These are phyloP conservation scores for Amblyornis subalaris DNA, from an alignment of 2,113 vertebrate genomes.

Conservation along the genomic window DNA sequence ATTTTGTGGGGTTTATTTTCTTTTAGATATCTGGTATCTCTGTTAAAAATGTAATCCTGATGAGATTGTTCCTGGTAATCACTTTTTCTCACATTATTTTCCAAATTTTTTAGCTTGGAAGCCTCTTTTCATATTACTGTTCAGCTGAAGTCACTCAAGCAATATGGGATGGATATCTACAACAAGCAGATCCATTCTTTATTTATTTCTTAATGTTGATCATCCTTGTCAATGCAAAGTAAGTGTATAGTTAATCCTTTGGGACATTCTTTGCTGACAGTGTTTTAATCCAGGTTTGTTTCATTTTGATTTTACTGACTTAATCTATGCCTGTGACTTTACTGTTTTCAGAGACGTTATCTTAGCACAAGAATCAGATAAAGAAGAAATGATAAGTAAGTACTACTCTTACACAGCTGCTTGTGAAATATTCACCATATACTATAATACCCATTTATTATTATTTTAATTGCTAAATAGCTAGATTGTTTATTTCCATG, in stretches of 20 bases:
- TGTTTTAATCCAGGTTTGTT: not conserved
- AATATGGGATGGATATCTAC: conserved; percentile 95
- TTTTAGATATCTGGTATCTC: not conserved
- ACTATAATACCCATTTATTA: not conserved
- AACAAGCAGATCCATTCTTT: conserved; percentile 94
- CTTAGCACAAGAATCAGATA: conserved; percentile 83
- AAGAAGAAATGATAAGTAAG: conserved; percentile 91
- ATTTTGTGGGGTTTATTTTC: not conserved
- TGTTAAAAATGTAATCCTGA: not conserved
- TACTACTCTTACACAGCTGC: conserved; percentile 25
- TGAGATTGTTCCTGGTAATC: not conserved
- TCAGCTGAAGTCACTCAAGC: conserved; percentile 86
- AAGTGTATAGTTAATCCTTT: conserved; percentile 53
- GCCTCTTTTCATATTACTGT: conserved; percentile 91
- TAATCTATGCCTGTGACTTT: conserved; percentile 36
- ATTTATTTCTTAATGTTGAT: conserved; percentile 98
- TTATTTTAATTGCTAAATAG: not conserved
- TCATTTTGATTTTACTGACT: conserved; percentile 36
- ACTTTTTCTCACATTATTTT: conserved; percentile 5
- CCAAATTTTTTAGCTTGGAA: conserved; percentile 81
- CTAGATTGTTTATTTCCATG: not conserved
- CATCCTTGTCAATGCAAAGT: conserved; percentile 99
- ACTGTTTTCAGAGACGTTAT: conserved; percentile 82
- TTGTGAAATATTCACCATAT: not conserved
- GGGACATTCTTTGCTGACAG: not conserved